Evolutionary conservation across 2,113 vertebrate genomes (phyloP).

Genomic region (Cyprinodon brontotheroides): DNA sequence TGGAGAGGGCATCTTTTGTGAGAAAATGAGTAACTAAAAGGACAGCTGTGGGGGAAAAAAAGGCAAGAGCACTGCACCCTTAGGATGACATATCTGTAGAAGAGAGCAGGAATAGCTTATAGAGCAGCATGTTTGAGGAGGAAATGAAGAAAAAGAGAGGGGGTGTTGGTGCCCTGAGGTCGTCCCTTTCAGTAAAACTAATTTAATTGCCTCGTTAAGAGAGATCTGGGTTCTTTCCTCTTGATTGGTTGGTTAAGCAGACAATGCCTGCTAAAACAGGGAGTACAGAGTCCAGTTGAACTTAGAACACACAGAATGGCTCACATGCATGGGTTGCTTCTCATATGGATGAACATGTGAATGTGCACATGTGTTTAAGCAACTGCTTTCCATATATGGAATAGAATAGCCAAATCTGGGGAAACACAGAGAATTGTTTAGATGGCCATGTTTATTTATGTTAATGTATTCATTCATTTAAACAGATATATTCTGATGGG

Average conservation of each 20-base stretch:
- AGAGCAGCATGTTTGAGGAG: conserved; percentile 9
- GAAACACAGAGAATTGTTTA: background rate
- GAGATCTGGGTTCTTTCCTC: conserved; percentile 58
- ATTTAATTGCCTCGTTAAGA: conserved; percentile 72
- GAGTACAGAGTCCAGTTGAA: conserved; percentile 40
- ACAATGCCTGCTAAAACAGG: conserved; percentile 48
- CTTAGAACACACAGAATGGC: conserved; percentile 2
- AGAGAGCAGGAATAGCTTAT: background rate
- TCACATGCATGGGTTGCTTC: conserved; percentile 3
- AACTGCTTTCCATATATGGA: background rate
- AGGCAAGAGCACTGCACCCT: background rate
- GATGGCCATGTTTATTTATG: background rate
- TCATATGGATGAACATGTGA: background rate
- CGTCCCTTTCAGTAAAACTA: conserved; percentile 54
- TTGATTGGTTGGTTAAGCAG: conserved; percentile 67
- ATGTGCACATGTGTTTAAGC: background rate
- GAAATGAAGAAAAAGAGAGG: background rate
- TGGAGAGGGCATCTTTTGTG: background rate
- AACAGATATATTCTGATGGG: conserved; percentile 10
- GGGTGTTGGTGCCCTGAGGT: conserved; percentile 37
- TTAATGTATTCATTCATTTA: conserved; percentile 19
- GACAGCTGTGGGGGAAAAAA: background rate
- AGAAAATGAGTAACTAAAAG: background rate
- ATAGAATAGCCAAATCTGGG: background rate
- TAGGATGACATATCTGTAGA: conserved; percentile 4